phyloP scores from a whole-genome alignment of 2,113 vertebrate species.

The Clinocottus analis region DNA sequence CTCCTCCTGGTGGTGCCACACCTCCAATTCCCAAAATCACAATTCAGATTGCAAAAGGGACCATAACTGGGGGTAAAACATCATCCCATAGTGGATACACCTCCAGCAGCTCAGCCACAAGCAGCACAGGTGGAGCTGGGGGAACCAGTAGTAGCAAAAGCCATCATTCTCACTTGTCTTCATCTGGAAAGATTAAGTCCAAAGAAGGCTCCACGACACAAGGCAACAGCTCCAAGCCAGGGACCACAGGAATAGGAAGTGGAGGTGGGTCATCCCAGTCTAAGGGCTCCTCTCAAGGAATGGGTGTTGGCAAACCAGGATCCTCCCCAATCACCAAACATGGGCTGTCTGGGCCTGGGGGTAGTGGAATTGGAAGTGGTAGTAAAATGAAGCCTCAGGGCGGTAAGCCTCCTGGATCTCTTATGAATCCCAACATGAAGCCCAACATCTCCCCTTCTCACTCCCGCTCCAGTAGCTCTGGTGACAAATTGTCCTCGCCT shows the following conservation, averaged over 20 bases:
- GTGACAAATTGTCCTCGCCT: constrained; percentile 95
- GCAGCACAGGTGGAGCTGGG: constrained; percentile 73
- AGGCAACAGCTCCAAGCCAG: constrained; percentile 90
- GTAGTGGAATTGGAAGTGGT: constrained; percentile 82
- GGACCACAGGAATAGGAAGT: constrained; percentile 83
- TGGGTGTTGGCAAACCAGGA: constrained; percentile 89
- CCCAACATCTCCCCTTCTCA: constrained; percentile 98
- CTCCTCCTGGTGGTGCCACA: constrained; percentile 93
- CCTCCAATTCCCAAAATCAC: constrained; percentile 98
- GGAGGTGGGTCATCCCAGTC: constrained; percentile 84
- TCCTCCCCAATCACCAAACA: constrained; percentile 97
- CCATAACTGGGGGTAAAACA: constrained; percentile 93
- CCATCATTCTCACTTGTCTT: constrained; percentile 94
- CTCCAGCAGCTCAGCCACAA: constrained; percentile 89
- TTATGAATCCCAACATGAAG: constrained; percentile 97
- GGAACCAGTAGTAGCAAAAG: constrained; percentile 89
- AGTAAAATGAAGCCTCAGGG: constrained; percentile 95
- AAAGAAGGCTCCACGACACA: constrained; percentile 90
- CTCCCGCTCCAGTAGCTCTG: constrained; percentile 90
- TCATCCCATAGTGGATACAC: constrained; percentile 95
- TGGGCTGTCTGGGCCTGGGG: constrained; percentile 83
- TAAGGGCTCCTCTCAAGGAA: constrained; percentile 92
- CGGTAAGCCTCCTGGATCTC: constrained; percentile 91
- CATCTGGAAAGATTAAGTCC: constrained; percentile 95
- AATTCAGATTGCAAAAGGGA: constrained; percentile 97